Evolutionary conservation across 2,797 vertebrate species (phyloP), one percentile per base, ranked within the genome.

Genomic region (Eleutherodactylus coqui): DNA sequence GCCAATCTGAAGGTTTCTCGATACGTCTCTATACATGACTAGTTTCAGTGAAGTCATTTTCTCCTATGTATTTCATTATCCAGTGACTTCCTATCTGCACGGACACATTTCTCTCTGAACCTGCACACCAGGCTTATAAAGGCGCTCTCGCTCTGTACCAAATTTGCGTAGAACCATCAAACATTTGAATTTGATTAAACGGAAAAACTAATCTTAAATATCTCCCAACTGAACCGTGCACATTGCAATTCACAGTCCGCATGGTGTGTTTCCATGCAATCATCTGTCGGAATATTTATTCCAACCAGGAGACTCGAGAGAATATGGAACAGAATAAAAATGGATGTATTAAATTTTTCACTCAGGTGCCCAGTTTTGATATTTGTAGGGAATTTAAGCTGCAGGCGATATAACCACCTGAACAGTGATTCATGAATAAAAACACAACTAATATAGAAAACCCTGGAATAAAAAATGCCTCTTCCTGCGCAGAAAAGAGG

Each of bases 271-370:
- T 93, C 93, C 90, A 91, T 91, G 92, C 91, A 95, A 89, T 93
- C 85, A 75, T 92, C 89, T 53, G 92, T 86, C 89, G 89, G 92
- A 94, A 93, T 93, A 92, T 90, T 93, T 90, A 92, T 92, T 93
- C 89, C 88, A 92, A 91, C 90, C 88, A 90, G 88, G 89, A 93
- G 90, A 91, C 29, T 91, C 69, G 93, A 92, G 91, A 91, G 92
- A 92, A 93, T 91, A 92, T 89, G 87, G 92, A 94, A 91, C 89
- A 91, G 93, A 93, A 93, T 94, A 92, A 93, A 93, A 94, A 94
- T 93, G 83, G 93, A 90, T 93, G 92, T 90, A 92, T 93, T 93
- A 94, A 92, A 93, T 94, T 93, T 91, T 91, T 92, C 93, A 94
- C 93, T 94, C 93, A 93, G 90, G 93, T 92, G 92, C 90, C 89